These are phyloP conservation scores for Fregata magnificens DNA, from an alignment of 2,113 vertebrate species.

Conservation along the genomic window DNA sequence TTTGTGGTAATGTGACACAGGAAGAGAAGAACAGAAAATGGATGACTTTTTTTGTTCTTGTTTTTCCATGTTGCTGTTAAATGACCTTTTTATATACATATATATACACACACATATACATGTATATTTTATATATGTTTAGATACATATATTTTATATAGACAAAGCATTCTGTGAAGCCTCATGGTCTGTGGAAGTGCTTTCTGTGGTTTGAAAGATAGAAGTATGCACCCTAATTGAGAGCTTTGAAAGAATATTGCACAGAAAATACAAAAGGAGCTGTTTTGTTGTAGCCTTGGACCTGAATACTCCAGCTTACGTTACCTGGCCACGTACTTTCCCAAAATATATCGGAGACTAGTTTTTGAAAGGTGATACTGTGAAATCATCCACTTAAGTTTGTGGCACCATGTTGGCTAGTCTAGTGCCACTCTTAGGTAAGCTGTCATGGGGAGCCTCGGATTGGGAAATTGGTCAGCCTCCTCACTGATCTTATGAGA, in stretches of 20 bases:
- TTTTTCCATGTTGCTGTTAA: background rate
- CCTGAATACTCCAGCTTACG: background rate
- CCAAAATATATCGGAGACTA: background rate
- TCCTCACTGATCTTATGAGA: too few relatives aligned
- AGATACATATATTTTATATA: background rate
- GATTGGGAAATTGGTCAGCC: accelerated
- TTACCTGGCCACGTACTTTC: background rate
- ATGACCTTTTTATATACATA: background rate
- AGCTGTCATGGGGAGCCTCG: background rate
- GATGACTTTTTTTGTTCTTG: background rate
- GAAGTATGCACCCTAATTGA: background rate
- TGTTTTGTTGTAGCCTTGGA: background rate
- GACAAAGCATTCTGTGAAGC: background rate
- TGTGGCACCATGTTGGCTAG: background rate
- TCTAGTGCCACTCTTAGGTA: background rate
- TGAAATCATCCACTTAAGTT: background rate
- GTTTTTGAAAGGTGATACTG: background rate
- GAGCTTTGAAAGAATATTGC: background rate
- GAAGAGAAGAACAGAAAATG: background rate
- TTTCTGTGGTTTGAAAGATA: background rate
- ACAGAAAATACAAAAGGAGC: background rate
- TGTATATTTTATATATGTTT: background rate
- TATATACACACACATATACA: background rate
- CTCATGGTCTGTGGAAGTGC: background rate
- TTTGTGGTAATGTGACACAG: background rate